These are phyloP conservation scores for Clitarchus hookeri DNA, from an alignment of 2,888 invertebrate genomes.

Conservation along the genomic window DNA sequence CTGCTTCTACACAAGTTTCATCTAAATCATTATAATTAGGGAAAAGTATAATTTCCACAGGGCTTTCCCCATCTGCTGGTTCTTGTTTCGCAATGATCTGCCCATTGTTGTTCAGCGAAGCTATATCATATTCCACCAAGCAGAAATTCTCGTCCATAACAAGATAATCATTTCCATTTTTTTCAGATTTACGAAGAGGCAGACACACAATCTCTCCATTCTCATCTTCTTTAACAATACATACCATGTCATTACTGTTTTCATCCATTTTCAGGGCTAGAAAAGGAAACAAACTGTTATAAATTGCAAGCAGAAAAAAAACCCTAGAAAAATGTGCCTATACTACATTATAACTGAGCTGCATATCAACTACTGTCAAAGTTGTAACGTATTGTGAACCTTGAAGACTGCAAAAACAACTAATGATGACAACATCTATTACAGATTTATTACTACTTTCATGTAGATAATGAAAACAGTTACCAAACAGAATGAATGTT, in stretches of 20 bases:
- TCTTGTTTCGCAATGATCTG: slow-evolving; percentile 4
- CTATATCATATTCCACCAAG: slow-evolving; percentile 15
- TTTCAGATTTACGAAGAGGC: neutral
- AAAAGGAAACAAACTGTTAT: too few species aligned
- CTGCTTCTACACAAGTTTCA: neutral
- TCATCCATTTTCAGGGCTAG: slow-evolving; percentile 18
- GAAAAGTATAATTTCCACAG: slow-evolving; percentile 4
- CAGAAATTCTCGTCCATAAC: slow-evolving; percentile 17
- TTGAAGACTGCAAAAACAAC: too few species aligned
- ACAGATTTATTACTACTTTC: too few species aligned
- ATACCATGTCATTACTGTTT: neutral
- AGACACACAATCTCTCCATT: slow-evolving; percentile 17
- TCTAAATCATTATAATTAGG: neutral
- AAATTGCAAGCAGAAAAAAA: too few species aligned
- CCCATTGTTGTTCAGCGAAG: neutral
- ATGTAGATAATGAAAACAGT: too few species aligned
- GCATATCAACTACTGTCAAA: too few species aligned
- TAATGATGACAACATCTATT: too few species aligned
- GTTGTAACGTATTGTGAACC: too few species aligned
- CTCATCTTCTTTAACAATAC: slow-evolving; percentile 1
- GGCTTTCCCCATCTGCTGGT: neutral
- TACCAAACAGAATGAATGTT: too few species aligned
- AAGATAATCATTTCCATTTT: slow-evolving; percentile 1
- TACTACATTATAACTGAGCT: too few species aligned
- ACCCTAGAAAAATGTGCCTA: too few species aligned